Evolutionary conservation across 1,140 invertebrate species (phyloP), one percentile per base, ranked within the genome.

Genomic region (Kradibia gibbosae): DNA sequence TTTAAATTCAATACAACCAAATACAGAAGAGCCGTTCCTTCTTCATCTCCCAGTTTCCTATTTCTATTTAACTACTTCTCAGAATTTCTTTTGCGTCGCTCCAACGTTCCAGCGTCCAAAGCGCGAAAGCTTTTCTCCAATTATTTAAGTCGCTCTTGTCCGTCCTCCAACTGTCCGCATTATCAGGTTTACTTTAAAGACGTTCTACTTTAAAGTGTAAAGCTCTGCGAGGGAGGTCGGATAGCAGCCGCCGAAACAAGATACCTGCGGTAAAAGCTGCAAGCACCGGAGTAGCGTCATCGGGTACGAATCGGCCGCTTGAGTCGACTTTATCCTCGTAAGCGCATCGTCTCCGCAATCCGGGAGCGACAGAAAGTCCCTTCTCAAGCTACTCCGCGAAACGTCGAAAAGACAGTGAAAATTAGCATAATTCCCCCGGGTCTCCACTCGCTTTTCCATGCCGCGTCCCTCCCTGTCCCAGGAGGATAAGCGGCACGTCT

Each of bases 1-100:
- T 70, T 79, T 60, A 60, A 72, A 57, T 45, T 25, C 4, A 50
- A 70, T 25, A 13, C 36, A 60, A n/a, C 42, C 28, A 34, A 48
- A 67, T n/a, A 36, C 1, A n/a, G 3, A 34, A 28, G 71, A 22
- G 34, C 25, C 31, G 8, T 4, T 31, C 36, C 31, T 20, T 74
- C 31, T 31, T 22, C 22, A 53, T 53, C 50, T 53, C 50, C 4
- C 22, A 20, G 50, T 11, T n/a, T n/a, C n/a, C n/a, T n/a, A n/a
- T n/a, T n/a, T n/a, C n/a, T n/a, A 53, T 17, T 53, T 53, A 3
- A 53, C 20, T 53, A 53, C 20, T 53, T 53, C 20, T 4, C 50
- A 22, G 50, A 22, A 53, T 20, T 22, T 53, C 50, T 22, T 53
- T 22, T 22, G 5, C 50, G 50, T 22, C 15, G 50, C 50, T 22